Evolutionary conservation across 2,888 invertebrate species (phyloP).

Genomic region (Petrolisthes manimaculis): DNA sequence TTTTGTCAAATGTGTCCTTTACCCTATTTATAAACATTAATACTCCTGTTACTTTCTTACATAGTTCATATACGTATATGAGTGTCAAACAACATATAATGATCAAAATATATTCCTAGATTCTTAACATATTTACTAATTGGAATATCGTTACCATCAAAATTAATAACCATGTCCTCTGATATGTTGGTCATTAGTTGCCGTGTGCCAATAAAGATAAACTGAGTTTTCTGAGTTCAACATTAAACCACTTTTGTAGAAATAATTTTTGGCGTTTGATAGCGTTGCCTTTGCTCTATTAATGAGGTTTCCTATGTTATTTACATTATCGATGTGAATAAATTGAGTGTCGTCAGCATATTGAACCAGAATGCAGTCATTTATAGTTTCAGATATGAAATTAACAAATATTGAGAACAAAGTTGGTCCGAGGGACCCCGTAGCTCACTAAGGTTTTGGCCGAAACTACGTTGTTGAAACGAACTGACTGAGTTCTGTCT

Average conservation of each 20-base stretch:
- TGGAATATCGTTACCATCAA: no score
- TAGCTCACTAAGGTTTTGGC: neutral
- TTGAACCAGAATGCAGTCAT: neutral
- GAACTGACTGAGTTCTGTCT: constrained; percentile 12
- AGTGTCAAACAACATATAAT: neutral
- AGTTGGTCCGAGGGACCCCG: constrained; percentile 13
- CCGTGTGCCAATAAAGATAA: constrained; percentile 3
- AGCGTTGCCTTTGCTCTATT: neutral
- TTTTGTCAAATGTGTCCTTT: no score
- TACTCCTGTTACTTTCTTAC: no score
- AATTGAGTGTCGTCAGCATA: constrained; percentile 28
- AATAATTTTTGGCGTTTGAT: constrained; percentile 1
- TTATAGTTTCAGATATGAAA: neutral
- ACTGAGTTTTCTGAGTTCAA: constrained; percentile 19
- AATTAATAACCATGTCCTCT: neutral
- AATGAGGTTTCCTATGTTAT: neutral
- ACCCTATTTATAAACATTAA: no score
- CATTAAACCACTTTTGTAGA: constrained; percentile 10
- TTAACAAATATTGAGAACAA: constrained; percentile 18
- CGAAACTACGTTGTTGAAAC: neutral
- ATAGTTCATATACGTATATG: no score
- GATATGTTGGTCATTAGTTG: neutral
- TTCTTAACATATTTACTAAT: no score
- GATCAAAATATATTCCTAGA: no score
- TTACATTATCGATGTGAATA: constrained; percentile 6